A percentile compares a stretch with the other conserved stretches of the same genome.
Evolutionary conservation across 2,888 invertebrate genomes (phyloP).

Genomic region (Isoperla grammatica): DNA sequence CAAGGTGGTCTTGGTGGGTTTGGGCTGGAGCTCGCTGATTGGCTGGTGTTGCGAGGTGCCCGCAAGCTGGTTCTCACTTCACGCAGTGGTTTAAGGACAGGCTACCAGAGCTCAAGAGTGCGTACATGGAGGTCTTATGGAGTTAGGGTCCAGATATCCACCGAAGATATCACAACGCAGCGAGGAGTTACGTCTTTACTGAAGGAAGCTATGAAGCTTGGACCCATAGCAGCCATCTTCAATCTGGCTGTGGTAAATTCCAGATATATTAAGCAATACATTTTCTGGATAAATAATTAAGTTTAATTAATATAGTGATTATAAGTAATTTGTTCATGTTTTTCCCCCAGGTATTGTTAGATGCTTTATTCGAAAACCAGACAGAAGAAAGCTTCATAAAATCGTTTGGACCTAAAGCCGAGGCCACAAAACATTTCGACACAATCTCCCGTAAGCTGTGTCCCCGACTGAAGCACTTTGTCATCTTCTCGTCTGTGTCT

Average conservation of each 20-base stretch:
- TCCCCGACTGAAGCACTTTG: constrained; percentile 61
- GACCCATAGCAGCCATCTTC: constrained; percentile 79
- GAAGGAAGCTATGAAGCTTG: constrained; percentile 55
- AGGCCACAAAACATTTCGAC: constrained; percentile 59
- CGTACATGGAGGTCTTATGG: constrained; percentile 64
- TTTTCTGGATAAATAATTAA: not conserved
- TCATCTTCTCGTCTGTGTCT: constrained; percentile 86
- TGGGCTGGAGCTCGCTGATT: constrained; percentile 50
- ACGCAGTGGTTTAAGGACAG: constrained; percentile 48
- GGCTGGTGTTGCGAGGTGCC: constrained; percentile 50
- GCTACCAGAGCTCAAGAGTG: constrained; percentile 52
- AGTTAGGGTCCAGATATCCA: constrained; percentile 60
- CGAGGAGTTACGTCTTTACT: constrained; percentile 65
- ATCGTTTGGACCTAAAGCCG: constrained; percentile 53
- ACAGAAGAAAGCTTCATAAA: constrained; percentile 47
- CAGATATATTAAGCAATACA: not conserved
- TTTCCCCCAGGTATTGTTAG: constrained; percentile 47
- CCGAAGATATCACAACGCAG: constrained; percentile 61
- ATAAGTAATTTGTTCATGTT: not conserved
- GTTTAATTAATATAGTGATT: not conserved
- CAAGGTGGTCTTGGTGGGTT: constrained; percentile 51
- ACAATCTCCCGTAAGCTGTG: constrained; percentile 54
- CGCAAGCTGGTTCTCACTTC: constrained; percentile 48
- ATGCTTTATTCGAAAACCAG: constrained; percentile 64
- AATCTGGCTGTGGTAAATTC: constrained; percentile 71